Base-by-base conservation (phyloP, 2,797 vertebrate genomes). In the Vireo griseus region DNA sequence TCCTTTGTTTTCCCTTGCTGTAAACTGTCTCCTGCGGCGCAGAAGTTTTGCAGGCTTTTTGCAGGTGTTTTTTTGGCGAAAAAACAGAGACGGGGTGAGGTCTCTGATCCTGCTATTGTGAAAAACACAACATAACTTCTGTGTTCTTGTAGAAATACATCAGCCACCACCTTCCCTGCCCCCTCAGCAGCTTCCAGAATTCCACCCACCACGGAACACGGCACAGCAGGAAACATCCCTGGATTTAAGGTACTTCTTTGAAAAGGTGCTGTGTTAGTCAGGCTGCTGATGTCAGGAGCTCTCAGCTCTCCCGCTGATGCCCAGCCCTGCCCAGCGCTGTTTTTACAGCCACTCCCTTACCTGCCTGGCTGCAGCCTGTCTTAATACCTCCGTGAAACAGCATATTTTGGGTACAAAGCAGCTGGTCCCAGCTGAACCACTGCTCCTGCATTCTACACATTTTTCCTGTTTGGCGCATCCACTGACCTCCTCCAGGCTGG, bases 311-410 rank as follows among this genome's bases (percentile, higher is more conserved):
- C 28, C 0, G 12, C 54, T 22, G 69, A n/a, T 94, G 86, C 88
- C 94, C 73, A 86, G 1, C 90, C 95, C 90, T 84, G 59, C 79
- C 76, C 89, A 57, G 72, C 7, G 3, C 85, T 65, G 42, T 9
- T 88, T 76, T 42, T 62, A 28, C 86, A 85, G 77, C 93, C 95
- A 52, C 92, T 88, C 96, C 94, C 88, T 86, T 78, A 6, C 74
- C 77, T 4, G 83, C 37, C 62, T 40, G 77, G 45, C 84, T 74
- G 52, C n/a, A 54, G 82, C 45, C 57, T 55, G 66, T n/a, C 55
- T 66, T 16, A 9, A 44, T 9, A 40, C 11, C 81, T 59, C 33
- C 2, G 0, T 16, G 39, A 69, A 92, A 67, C 31, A 48, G 48
- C 26, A 2, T 5, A 16, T 58, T 68, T 51, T 15, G 47, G 39